phyloP scores from a whole-genome alignment of 2,888 invertebrate species.

The Lasius fuliginosus region DNA sequence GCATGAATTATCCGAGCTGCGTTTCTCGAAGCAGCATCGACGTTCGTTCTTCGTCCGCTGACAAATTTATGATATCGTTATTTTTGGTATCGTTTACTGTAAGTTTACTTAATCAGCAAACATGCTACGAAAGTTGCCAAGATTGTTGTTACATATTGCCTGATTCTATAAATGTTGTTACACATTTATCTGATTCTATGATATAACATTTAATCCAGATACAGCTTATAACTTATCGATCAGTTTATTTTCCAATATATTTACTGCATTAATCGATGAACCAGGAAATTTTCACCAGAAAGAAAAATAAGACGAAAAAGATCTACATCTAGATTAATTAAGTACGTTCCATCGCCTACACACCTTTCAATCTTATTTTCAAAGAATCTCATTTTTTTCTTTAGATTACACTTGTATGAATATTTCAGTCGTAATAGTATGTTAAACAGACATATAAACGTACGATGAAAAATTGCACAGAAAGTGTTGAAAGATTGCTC shows the following conservation, averaged over 20 bases:
- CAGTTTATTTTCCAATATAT: not conserved
- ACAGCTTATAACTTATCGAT: not conserved
- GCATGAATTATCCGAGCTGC: constrained; percentile 51
- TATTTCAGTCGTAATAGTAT: constrained; percentile 10
- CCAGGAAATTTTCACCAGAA: not conserved
- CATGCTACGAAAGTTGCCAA: too few relatives aligned
- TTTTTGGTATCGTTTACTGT: constrained; percentile 12
- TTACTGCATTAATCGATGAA: not conserved
- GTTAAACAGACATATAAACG: not conserved
- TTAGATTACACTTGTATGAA: not conserved
- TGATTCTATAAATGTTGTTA: not conserved
- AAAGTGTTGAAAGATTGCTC: not conserved
- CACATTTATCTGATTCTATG: not conserved
- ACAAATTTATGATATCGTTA: constrained; percentile 20
- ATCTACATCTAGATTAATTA: not conserved
- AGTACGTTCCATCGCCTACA: too few relatives aligned
- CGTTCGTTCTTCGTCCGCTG: not conserved
- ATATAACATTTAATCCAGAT: not conserved
- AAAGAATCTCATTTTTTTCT: not conserved
- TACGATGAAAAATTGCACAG: not conserved
- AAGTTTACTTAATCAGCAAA: constrained; percentile 2
- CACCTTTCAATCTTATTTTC: not conserved
- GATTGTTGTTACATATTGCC: not conserved
- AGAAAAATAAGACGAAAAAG: not conserved
- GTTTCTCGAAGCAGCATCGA: constrained; percentile 12